Conservation (phyloP, 92 coral and sea anemone species). For the Epizoanthus ramosus region DNA sequence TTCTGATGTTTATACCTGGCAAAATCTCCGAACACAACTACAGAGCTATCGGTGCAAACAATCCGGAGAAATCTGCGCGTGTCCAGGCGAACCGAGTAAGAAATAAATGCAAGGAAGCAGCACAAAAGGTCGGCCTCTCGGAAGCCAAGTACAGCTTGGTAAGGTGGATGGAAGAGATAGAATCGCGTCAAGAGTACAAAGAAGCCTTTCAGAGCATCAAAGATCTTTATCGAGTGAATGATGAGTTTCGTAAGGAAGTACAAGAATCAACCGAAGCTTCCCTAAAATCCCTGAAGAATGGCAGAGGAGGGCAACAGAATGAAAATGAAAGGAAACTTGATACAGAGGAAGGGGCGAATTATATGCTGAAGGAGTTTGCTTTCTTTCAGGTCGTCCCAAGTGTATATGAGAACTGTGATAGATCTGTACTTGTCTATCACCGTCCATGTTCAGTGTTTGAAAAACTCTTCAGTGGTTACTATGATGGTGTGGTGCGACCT, state of each 20-base stretch:
- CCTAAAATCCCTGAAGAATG: slow-evolving; percentile 48
- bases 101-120: slow-evolving; percentile 74
- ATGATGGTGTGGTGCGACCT: slow-evolving; percentile 63
- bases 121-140: slow-evolving; percentile 39
- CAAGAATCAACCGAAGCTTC: slow-evolving; percentile 65
- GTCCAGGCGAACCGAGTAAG: slow-evolving; percentile 67
- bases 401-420: slow-evolving; percentile 61
- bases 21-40: slow-evolving; percentile 80
- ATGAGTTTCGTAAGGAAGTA: slow-evolving; percentile 65
- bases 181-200: slow-evolving; percentile 43
- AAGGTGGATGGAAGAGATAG: slow-evolving; percentile 48
- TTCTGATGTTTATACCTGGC: slow-evolving; percentile 72
- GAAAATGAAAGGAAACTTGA: too few species aligned
- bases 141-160: slow-evolving; percentile 50
- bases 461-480: slow-evolving; percentile 70
- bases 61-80: slow-evolving; percentile 80
- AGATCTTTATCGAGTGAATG: slow-evolving; percentile 65
- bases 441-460: slow-evolving; percentile 83
- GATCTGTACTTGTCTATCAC: slow-evolving; percentile 81
- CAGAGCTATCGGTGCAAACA: slow-evolving; percentile 78
- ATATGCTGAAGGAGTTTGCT: too few species aligned
- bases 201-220: slow-evolving; percentile 58
- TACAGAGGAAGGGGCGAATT: too few species aligned
- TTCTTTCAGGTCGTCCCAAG: slow-evolving; percentile 62
- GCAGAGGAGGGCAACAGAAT: too few species aligned